phyloP scores from a whole-genome alignment of 2,113 vertebrate genomes.

The Suricata suricatta region DNA sequence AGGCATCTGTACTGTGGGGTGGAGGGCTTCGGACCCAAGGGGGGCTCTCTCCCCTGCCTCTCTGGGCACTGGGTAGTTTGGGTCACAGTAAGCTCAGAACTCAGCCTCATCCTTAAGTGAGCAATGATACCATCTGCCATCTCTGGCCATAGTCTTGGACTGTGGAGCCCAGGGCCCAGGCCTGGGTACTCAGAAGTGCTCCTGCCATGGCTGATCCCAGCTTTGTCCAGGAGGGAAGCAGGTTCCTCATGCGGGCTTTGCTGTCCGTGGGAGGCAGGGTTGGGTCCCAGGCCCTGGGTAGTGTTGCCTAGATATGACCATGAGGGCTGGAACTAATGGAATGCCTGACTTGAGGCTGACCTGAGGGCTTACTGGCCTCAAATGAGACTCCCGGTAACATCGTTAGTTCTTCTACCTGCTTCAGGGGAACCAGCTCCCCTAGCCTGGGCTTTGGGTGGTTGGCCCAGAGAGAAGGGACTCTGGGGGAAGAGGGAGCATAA shows the following conservation, averaged over 20 bases:
- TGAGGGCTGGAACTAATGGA: fast-evolving
- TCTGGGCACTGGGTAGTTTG: neutral
- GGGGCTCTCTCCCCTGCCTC: neutral
- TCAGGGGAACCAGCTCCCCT: neutral
- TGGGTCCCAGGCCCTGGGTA: neutral
- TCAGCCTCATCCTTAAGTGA: neutral
- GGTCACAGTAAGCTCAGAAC: neutral
- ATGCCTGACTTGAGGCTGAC: neutral
- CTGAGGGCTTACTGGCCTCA: neutral
- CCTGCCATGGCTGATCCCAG: neutral
- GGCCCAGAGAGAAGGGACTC: neutral
- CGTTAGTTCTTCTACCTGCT: neutral
- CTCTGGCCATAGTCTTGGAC: neutral
- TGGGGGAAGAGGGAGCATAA: no score
- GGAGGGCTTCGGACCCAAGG: neutral
- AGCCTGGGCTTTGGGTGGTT: neutral
- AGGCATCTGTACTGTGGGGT: fast-evolving
- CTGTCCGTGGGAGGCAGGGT: neutral
- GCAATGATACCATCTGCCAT: neutral
- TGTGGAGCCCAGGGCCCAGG: neutral
- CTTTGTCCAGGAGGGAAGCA: neutral
- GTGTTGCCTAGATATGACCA: neutral
- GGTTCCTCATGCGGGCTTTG: neutral
- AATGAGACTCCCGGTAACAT: neutral
- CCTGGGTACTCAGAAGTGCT: neutral